phyloP scores from a whole-genome alignment of 2,888 invertebrate genomes.

The Andrena haemorrhoa region DNA sequence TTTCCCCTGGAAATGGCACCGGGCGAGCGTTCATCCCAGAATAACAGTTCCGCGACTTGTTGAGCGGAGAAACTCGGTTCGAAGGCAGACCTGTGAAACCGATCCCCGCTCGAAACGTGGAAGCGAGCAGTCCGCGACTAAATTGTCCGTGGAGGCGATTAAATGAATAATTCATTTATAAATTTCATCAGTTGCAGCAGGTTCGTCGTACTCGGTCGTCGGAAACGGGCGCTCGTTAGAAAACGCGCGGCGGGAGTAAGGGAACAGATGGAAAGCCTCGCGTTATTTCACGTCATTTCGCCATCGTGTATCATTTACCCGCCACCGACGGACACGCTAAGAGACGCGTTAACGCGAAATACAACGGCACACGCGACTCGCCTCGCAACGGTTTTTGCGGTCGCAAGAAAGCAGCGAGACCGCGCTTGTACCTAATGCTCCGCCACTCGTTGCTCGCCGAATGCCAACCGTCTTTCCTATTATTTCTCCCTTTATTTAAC shows the following conservation, averaged over 20 bases:
- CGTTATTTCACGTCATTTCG: constrained; percentile 53
- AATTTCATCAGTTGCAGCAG: constrained; percentile 56
- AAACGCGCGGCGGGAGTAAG: constrained; percentile 17
- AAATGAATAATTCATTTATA: constrained; percentile 60
- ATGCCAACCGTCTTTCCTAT: neutral
- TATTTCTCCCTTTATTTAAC: neutral
- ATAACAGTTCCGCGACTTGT: constrained; percentile 14
- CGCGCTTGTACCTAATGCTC: constrained; percentile 17
- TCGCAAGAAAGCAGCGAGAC: constrained; percentile 25
- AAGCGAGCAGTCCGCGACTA: constrained; percentile 41
- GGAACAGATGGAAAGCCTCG: constrained; percentile 50
- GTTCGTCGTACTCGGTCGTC: constrained; percentile 39
- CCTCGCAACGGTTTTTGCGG: constrained; percentile 33
- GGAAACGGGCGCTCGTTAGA: constrained; percentile 20
- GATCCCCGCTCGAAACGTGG: constrained; percentile 29
- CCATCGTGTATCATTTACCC: constrained; percentile 53
- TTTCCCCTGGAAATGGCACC: neutral
- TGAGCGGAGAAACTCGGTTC: constrained; percentile 30
- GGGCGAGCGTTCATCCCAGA: neutral
- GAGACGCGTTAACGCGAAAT: constrained; percentile 53
- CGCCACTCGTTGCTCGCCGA: neutral
- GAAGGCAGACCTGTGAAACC: constrained; percentile 32
- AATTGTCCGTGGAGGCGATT: constrained; percentile 60
- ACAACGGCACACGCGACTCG: constrained; percentile 45
- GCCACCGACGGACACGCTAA: constrained; percentile 43